Evolutionary conservation across 2,113 vertebrate species (phyloP), one percentile per base, ranked within the genome.

Genomic region (Maccullochella peelii): DNA sequence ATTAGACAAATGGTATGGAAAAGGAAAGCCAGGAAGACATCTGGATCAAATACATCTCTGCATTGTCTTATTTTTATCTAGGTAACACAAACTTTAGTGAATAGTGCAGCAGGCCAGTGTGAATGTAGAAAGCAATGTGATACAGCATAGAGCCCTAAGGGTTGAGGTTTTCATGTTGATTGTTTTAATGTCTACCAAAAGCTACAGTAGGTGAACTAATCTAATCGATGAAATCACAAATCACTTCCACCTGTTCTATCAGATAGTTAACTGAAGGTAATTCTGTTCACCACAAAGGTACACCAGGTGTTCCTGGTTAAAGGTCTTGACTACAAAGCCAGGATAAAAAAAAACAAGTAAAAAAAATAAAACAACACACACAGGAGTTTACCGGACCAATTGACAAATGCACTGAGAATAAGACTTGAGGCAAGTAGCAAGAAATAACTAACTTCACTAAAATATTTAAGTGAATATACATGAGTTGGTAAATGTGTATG

Each of bases 11-110:
- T n/a, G 58, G 16, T 62, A 55, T 33, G 38, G 75, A 52, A 70
- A 62, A 83, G 0, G 9, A 30, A 44, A 30, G 47, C 20, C 33
- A 38, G 50, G 44, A 73, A 21, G 82, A 76, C 77, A 85, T 78
- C 63, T 77, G 71, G 79, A 69, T 77, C 59, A 55, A 59, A 76
- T 62, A 57, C 49, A 54, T 78, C 55, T 33, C 33, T 42, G 49
- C 54, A n/a, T 44, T 1, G 25, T 61, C 55, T 47, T 68, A 40
- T 33, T 33, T 33, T 68, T 16, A 50, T 63, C 30, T 12, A 20
- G 25, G 44, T 23, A 23, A 77, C 7, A 58, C 27, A 55, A 58
- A 77, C 3, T 16, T 52, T 1, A 30, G 33, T 1, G 33, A 27
- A 70, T 0, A 21, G 4, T n/a, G 67, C 38, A 57, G 67, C 38